A percentile compares a stretch with the other conserved stretches of the same genome.
Evolutionary conservation across 2,113 vertebrate species (phyloP).

Genomic region (Anoura caudifer): DNA sequence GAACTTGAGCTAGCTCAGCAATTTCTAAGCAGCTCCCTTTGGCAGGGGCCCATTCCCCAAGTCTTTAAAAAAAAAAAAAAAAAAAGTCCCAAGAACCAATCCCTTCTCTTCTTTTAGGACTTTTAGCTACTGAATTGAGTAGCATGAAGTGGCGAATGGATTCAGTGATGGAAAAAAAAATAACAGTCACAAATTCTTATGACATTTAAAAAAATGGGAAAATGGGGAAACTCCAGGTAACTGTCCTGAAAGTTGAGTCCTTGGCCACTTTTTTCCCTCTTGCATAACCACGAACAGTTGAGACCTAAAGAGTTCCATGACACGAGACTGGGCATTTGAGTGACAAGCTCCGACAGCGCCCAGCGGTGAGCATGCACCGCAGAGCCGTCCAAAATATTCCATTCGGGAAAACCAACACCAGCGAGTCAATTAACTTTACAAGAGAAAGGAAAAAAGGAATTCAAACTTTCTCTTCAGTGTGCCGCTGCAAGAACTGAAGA

Average conservation of each 20-base stretch:
- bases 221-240: conserved; percentile 64
- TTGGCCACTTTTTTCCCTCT: conserved; percentile 62
- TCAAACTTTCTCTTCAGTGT: conserved; percentile 66
- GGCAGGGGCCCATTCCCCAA: conserved; percentile 20
- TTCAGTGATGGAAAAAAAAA: conserved; percentile 27
- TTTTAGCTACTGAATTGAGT: conserved; percentile 66
- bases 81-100: conserved; percentile 55
- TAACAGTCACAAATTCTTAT: conserved; percentile 70
- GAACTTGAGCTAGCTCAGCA: conserved; percentile 25
- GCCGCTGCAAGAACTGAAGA: conserved; percentile 70
- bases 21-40: conserved; percentile 48
- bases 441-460: conserved; percentile 48
- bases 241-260: conserved; percentile 75
- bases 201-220: conserved; percentile 74
- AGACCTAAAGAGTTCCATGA: conserved; percentile 73
- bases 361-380: conserved; percentile 59
- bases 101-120: conserved; percentile 45
- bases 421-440: conserved; percentile 72
- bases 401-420: conserved; percentile 73
- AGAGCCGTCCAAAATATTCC: conserved; percentile 62
- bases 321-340: conserved; percentile 69
- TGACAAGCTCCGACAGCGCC: conserved; percentile 63
- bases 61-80: too few relatives aligned
- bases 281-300: conserved; percentile 74
- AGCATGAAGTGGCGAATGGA: conserved; percentile 65